These are phyloP conservation scores for Bombyx huttoni DNA, from an alignment of 2,888 invertebrate genomes.

Conservation along the genomic window DNA sequence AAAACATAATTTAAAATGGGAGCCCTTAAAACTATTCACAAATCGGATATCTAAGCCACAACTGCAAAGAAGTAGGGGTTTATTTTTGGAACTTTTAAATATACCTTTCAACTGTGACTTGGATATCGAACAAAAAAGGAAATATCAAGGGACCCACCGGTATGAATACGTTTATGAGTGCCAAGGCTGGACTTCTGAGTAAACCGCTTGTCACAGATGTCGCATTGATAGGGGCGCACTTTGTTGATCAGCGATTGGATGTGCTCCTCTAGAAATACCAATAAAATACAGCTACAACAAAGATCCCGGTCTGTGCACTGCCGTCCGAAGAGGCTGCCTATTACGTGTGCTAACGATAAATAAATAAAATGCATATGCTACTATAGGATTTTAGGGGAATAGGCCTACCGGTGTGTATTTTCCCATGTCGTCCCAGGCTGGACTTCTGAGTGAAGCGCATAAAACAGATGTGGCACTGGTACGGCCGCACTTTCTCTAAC, in stretches of 20 bases:
- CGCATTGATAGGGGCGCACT: slow-evolving; percentile 78
- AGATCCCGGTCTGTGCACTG: slow-evolving; percentile 41
- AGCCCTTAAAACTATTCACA: slow-evolving; percentile 73
- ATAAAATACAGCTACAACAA: slow-evolving; percentile 68
- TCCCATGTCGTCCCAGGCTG: slow-evolving; percentile 81
- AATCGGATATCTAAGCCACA: slow-evolving; percentile 65
- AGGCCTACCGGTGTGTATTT: slow-evolving; percentile 78
- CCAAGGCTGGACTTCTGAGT: slow-evolving; percentile 88
- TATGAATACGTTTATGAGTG: slow-evolving; percentile 86
- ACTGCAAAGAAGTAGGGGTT: slow-evolving; percentile 17
- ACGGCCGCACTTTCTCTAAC: slow-evolving; percentile 76
- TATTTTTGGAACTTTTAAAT: slow-evolving; percentile 9
- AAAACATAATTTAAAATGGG: slow-evolving; percentile 26
- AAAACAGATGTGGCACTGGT: slow-evolving; percentile 81
- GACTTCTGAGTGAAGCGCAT: slow-evolving; percentile 83
- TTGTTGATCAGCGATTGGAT: slow-evolving; percentile 75
- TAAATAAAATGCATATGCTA: slow-evolving; percentile 56
- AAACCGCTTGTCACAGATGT: slow-evolving; percentile 84
- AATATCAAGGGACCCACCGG: slow-evolving; percentile 74
- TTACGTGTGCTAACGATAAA: slow-evolving; percentile 53
- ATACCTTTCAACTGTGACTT: slow-evolving; percentile 47
- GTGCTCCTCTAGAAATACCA: slow-evolving; percentile 74
- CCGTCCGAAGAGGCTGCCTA: slow-evolving; percentile 45
- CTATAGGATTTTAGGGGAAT: slow-evolving; percentile 69
- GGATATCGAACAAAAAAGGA: slow-evolving; percentile 57